phyloP scores from a whole-genome alignment of 2,113 vertebrate species.

The Irena cyanogastra region DNA sequence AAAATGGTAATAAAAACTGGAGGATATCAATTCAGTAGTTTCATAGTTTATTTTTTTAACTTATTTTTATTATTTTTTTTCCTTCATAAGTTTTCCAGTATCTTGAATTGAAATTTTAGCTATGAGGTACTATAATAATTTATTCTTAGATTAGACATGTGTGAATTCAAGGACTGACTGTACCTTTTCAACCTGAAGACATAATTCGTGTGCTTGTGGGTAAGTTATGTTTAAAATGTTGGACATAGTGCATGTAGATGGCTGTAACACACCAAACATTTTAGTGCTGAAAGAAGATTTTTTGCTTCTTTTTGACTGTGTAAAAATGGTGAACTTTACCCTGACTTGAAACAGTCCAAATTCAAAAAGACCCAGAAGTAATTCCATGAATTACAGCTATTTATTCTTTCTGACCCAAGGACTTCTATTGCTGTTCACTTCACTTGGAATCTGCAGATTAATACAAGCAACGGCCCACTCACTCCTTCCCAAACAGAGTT shows the following conservation, averaged over 20 bases:
- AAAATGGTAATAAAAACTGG: not conserved
- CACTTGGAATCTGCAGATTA: slow-evolving; percentile 1
- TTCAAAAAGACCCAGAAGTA: not conserved
- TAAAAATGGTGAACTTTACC: not conserved
- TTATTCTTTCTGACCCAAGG: not conserved
- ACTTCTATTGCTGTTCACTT: not conserved
- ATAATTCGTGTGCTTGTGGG: not conserved
- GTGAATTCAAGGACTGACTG: not conserved
- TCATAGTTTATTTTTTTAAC: not conserved
- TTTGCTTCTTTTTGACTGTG: not conserved
- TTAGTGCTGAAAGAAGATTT: not conserved
- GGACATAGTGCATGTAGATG: not conserved
- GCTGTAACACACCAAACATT: not conserved
- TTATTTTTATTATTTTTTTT: not conserved
- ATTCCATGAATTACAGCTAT: slow-evolving; percentile 18
- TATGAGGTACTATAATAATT: not conserved
- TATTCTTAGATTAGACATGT: not conserved
- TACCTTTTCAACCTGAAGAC: not conserved
- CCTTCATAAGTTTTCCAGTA: not conserved
- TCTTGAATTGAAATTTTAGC: not conserved
- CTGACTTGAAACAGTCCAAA: not conserved
- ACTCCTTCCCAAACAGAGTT: slow-evolving; percentile 12
- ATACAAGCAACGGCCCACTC: not conserved
- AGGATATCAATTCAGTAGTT: not conserved
- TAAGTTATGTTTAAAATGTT: not conserved